Evolutionary conservation across 2,797 vertebrate genomes (phyloP).

Genomic region (Fundulus diaphanus): DNA sequence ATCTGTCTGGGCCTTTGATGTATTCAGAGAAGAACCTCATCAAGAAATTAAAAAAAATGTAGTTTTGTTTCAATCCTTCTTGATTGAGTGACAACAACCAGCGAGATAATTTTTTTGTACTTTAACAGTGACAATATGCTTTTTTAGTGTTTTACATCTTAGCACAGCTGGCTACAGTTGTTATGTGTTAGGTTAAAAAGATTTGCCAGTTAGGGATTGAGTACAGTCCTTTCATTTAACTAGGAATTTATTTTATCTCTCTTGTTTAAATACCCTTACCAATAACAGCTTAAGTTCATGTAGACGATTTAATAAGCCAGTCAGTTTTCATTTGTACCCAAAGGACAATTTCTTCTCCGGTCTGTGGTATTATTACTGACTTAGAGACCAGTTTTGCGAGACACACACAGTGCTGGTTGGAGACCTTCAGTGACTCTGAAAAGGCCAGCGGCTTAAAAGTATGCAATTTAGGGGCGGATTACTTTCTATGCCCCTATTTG

Average conservation of each 20-base stretch:
- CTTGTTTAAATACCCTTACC: not conserved
- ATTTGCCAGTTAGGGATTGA: not conserved
- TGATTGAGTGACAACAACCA: not conserved
- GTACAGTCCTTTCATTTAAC: not conserved
- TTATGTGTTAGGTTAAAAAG: not conserved
- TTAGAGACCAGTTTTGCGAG: not conserved
- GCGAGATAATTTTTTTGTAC: not conserved
- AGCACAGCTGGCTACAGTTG: not conserved
- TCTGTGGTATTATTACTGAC: not conserved
- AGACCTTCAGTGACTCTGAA: too few relatives aligned
- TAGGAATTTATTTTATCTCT: not conserved
- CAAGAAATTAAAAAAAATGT: not conserved
- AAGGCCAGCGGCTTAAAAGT: too few relatives aligned
- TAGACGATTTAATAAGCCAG: not conserved
- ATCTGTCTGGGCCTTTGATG: not conserved
- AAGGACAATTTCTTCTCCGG: not conserved
- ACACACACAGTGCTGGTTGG: too few relatives aligned
- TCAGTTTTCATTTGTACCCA: not conserved
- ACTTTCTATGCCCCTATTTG: too few relatives aligned
- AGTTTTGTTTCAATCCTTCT: not conserved
- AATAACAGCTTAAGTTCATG: not conserved
- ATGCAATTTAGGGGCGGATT: too few relatives aligned
- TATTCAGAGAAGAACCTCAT: not conserved
- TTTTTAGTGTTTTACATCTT: not conserved
- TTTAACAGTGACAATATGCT: not conserved